These are phyloP conservation scores for Thymelicus lineola DNA, from an alignment of 2,888 invertebrate species.

Conservation along the genomic window DNA sequence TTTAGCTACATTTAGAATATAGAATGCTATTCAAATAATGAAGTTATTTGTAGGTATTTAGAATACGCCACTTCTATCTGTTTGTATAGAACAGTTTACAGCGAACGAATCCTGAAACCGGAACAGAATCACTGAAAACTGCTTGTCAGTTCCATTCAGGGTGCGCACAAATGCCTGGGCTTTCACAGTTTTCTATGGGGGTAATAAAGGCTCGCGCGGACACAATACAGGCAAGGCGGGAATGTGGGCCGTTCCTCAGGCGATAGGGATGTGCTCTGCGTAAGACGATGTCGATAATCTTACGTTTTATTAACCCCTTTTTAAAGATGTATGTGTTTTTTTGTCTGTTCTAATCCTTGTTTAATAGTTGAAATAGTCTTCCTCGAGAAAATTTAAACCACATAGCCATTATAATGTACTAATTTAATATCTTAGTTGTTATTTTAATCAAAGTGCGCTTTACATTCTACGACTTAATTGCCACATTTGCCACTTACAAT, in stretches of 20 bases:
- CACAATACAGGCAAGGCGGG: conserved; percentile 80
- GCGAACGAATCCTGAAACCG: conserved; percentile 51
- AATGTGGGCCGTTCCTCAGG: conserved; percentile 80
- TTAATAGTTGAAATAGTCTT: no score
- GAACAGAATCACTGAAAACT: conserved; percentile 66
- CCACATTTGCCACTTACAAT: no score
- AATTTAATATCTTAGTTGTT: no score
- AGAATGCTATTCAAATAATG: no score
- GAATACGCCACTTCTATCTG: background rate
- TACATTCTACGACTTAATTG: no score
- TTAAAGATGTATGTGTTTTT: no score
- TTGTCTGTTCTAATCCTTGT: no score
- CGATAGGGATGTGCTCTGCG: conserved; percentile 59
- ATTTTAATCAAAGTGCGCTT: no score
- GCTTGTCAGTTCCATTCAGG: conserved; percentile 76
- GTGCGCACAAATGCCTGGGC: conserved; percentile 81
- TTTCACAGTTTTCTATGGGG: conserved; percentile 82
- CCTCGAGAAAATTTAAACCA: no score
- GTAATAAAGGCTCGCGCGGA: conserved; percentile 84
- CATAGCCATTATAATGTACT: no score
- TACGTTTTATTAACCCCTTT: background rate
- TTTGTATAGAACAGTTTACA: conserved; percentile 6
- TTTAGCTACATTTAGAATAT: no score
- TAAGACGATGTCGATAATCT: conserved; percentile 42
- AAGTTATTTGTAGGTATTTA: background rate